Evolutionary conservation across 2,888 invertebrate species (phyloP).

Genomic region (Bhutanitis thaidina): DNA sequence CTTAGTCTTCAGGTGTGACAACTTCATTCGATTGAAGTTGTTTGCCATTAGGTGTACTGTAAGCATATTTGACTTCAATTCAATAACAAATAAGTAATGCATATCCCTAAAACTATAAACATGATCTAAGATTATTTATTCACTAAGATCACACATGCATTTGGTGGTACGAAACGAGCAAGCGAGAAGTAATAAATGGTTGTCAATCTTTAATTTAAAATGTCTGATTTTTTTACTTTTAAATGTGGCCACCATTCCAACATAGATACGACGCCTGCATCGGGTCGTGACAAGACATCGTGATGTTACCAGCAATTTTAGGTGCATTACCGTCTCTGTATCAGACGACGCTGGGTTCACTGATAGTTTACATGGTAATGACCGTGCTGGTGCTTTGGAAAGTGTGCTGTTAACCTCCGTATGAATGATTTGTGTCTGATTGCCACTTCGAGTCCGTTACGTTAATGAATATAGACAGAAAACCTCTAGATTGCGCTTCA

Average conservation of each 20-base stretch:
- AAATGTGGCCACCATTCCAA: not conserved
- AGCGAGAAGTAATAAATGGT: too few relatives aligned
- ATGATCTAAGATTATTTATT: too few relatives aligned
- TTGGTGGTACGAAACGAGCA: too few relatives aligned
- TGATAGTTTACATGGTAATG: conserved; percentile 13
- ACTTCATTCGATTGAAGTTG: too few relatives aligned
- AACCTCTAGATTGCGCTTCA: too few relatives aligned
- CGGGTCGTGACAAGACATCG: conserved; percentile 36
- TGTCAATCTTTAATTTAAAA: too few relatives aligned
- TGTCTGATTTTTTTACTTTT: not conserved
- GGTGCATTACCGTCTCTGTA: conserved; percentile 30
- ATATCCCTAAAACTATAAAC: too few relatives aligned
- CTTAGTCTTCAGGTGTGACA: too few relatives aligned
- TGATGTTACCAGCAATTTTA: conserved; percentile 35
- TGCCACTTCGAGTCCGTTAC: conserved; percentile 2
- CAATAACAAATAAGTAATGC: too few relatives aligned
- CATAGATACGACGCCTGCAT: conserved; percentile 9
- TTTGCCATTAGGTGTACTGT: too few relatives aligned
- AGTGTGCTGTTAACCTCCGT: conserved; percentile 14
- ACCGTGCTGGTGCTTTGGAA: conserved; percentile 5
- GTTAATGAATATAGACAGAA: not conserved
- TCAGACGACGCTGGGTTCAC: conserved; percentile 21
- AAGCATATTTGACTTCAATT: too few relatives aligned
- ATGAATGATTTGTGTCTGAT: conserved; percentile 8
- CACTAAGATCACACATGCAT: too few relatives aligned